Conservation (phyloP, 2,888 invertebrate genomes). For the Nephrotoma flavescens region DNA sequence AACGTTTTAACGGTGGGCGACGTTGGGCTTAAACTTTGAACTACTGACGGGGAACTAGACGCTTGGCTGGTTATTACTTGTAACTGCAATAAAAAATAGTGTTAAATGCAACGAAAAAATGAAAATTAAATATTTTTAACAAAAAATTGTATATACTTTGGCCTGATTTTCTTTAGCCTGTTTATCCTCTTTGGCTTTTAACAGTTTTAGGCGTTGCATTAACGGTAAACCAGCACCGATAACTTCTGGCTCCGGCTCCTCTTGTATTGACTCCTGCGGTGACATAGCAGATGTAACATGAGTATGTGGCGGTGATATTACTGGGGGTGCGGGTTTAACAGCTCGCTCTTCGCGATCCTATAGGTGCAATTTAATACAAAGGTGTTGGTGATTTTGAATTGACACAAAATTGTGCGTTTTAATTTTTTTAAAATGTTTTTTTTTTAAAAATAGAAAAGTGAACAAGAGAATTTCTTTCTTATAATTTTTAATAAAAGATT, state of each 20-base stretch:
- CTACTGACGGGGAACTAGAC: slow-evolving; percentile 5
- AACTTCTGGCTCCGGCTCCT: slow-evolving; percentile 41
- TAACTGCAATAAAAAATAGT: neutral
- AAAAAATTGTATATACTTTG: slow-evolving; percentile 2
- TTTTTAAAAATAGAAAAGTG: slow-evolving; percentile 1
- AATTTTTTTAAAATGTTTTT: neutral
- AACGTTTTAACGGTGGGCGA: slow-evolving; percentile 19
- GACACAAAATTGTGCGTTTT: neutral
- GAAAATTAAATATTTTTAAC: neutral
- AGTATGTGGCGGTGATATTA: slow-evolving; percentile 39
- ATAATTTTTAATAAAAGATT: neutral
- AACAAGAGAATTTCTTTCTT: neutral
- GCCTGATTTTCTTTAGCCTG: slow-evolving; percentile 30
- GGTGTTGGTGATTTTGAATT: slow-evolving; percentile 2
- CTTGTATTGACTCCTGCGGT: slow-evolving; percentile 34
- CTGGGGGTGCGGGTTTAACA: slow-evolving; percentile 28
- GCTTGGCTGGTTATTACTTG: slow-evolving; percentile 1
- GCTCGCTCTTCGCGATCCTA: slow-evolving; percentile 41
- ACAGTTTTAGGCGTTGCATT: slow-evolving; percentile 53
- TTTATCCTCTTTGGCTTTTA: slow-evolving; percentile 61
- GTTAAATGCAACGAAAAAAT: neutral
- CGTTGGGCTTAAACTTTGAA: slow-evolving; percentile 10
- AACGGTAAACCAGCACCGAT: slow-evolving; percentile 58
- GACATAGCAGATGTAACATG: slow-evolving; percentile 47
- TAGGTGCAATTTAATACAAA: slow-evolving; percentile 1